Evolutionary conservation across 2,888 invertebrate genomes (phyloP), one percentile per base, ranked within the genome.

Genomic region (Philaethria dido): DNA sequence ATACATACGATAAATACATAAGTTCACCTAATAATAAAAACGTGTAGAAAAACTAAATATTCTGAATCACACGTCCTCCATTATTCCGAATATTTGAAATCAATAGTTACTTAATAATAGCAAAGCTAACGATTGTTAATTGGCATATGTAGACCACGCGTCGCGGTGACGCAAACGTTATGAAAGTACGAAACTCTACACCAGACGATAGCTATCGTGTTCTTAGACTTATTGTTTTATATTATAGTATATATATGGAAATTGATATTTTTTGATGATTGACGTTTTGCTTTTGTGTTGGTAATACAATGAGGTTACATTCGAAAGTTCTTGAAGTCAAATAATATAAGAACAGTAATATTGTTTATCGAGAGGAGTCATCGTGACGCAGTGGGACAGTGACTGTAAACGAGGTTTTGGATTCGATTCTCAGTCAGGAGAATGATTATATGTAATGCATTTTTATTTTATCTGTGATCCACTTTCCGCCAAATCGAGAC

Each of bases 111-210:
- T 25, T 42, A 64, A 50, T 36, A 22, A 33, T 36, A 36, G 9
- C 33, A 36, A 36, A 36, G 8, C 52, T 33, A 33, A 29, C 14
- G 6, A 22, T 29, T 60, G 59, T 48, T 52, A 60, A 60, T 65
- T 65, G 50, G 44, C 47, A 50, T 50, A 65, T 50, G 42, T 52
- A 65, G 55, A 18, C 39, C 63, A 63, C 39, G 13, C 64, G 6
- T 25, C 16, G 22, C 29, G 25, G 29, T 60, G 54, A 55, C 54
- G 63, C n/a, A 55, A 62, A 36, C 44, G 4, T 33, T 45, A 47
- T 33, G 50, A 65, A 65, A 59, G 50, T 65, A 3, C 14, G 59
- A 33, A 65, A 65, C 6, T 50, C 18, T 60, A 65, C n/a, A 50
- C 64, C 18, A 60, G 59, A 42, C 16, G 42, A 50, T 13, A 8